A percentile compares a stretch with the other conserved stretches of the same genome.
These are phyloP conservation scores for Odontophorus gujanensis DNA, from an alignment of 2,113 vertebrate genomes.

Conservation along the genomic window DNA sequence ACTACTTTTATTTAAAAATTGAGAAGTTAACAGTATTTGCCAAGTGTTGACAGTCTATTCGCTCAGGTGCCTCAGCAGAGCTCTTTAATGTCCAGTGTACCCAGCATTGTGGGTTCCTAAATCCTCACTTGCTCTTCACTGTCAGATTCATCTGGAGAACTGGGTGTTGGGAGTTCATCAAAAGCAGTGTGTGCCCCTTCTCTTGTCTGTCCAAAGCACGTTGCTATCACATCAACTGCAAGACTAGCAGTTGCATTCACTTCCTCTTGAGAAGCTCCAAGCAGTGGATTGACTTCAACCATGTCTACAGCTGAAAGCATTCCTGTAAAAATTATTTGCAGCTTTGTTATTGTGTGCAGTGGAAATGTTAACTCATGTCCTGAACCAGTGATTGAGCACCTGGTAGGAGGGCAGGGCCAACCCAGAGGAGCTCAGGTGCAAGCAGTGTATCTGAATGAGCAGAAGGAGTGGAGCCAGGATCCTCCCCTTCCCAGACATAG, in stretches of 20 bases:
- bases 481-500: too few relatives aligned
- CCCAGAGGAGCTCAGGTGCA: too few relatives aligned
- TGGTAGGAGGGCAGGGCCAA: too few relatives aligned
- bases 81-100: conserved; percentile 52
- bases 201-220: conserved; percentile 91
- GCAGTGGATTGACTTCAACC: conserved; percentile 93
- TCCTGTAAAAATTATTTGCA: conserved; percentile 76
- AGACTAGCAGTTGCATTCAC: conserved; percentile 87
- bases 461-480: too few relatives aligned
- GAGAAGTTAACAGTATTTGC: conserved; percentile 44
- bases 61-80: conserved; percentile 21
- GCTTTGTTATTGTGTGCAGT: not conserved
- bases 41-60: conserved; percentile 43
- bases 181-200: conserved; percentile 85
- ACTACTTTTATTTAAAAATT: conserved; percentile 66
- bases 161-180: conserved; percentile 82
- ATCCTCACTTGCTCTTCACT: conserved; percentile 80
- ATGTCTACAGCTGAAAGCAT: conserved; percentile 93
- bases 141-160: conserved; percentile 84
- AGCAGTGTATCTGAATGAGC: too few relatives aligned
- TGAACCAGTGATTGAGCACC: too few relatives aligned
- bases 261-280: conserved; percentile 85
- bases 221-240: conserved; percentile 90
- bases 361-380: too few relatives aligned
- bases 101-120: conserved; percentile 38